Evolutionary conservation across 2,797 vertebrate species (phyloP).

Genomic region (Linurgus olivaceus): DNA sequence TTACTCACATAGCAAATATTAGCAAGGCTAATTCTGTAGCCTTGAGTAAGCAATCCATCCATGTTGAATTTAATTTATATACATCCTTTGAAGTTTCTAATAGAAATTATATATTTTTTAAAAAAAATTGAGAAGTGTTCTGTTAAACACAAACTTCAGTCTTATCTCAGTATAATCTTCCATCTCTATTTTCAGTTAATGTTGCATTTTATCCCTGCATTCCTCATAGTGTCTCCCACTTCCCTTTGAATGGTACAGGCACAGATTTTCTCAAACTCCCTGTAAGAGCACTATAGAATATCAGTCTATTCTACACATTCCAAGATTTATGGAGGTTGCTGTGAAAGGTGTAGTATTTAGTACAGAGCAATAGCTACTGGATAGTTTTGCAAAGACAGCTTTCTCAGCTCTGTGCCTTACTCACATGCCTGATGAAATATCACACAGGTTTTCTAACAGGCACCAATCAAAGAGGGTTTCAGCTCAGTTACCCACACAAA

Average conservation of each 20-base stretch:
- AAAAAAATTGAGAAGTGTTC: background rate
- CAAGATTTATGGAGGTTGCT: background rate
- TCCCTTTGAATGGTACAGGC: background rate
- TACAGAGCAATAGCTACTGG: background rate
- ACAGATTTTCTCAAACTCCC: background rate
- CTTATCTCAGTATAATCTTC: background rate
- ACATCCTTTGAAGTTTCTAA: background rate
- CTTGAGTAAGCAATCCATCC: background rate
- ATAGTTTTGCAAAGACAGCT: background rate
- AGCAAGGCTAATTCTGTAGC: background rate
- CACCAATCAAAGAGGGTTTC: background rate
- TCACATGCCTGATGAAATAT: background rate
- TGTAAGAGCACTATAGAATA: background rate
- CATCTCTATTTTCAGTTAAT: background rate
- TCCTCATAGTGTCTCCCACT: background rate
- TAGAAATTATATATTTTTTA: background rate
- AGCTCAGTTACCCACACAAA: background rate
- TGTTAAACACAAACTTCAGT: background rate
- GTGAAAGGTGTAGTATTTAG: background rate
- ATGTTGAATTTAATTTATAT: background rate
- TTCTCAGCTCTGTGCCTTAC: background rate
- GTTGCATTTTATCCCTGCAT: background rate
- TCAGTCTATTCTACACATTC: background rate
- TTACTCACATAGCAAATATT: background rate
- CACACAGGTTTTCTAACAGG: background rate